Conservation (phyloP, 2,113 vertebrate species). For the Todiramphus chloris region DNA sequence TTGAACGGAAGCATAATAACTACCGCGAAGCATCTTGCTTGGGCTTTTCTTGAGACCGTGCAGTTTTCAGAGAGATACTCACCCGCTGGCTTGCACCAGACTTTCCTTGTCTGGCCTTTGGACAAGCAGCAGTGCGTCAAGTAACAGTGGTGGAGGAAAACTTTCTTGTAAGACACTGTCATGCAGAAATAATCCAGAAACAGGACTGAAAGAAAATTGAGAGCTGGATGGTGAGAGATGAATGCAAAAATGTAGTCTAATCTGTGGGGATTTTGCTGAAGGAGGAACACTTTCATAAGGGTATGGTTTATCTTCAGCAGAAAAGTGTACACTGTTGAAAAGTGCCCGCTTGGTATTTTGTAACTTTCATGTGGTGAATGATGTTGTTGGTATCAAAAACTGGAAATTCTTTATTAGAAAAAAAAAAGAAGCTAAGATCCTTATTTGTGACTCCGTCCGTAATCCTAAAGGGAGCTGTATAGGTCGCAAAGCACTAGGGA, state of each 20-base stretch:
- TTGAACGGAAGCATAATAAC: background rate
- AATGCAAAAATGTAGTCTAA: background rate
- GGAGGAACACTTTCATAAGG: background rate
- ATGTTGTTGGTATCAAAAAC: conserved; percentile 35
- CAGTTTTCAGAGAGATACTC: background rate
- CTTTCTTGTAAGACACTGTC: background rate
- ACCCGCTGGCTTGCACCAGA: background rate
- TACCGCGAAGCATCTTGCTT: background rate
- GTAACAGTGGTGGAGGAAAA: conserved; percentile 23
- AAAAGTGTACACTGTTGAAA: background rate
- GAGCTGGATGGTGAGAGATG: background rate
- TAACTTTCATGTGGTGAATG: conserved; percentile 17
- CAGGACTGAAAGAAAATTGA: background rate
- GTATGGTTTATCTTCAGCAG: background rate
- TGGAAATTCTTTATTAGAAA: background rate
- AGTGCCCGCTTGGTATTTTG: background rate
- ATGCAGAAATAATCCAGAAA: background rate
- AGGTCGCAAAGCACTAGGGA: conserved; percentile 71
- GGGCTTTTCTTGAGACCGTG: background rate
- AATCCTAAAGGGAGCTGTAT: conserved; percentile 59
- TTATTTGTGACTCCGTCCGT: conserved; percentile 72
- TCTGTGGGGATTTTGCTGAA: conserved; percentile 32
- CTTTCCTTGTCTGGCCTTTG: background rate
- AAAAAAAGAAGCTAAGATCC: conserved; percentile 46
- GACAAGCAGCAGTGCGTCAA: background rate